These are phyloP conservation scores for Paraplagusia blochii DNA, from an alignment of 2,113 vertebrate species.

Conservation along the genomic window DNA sequence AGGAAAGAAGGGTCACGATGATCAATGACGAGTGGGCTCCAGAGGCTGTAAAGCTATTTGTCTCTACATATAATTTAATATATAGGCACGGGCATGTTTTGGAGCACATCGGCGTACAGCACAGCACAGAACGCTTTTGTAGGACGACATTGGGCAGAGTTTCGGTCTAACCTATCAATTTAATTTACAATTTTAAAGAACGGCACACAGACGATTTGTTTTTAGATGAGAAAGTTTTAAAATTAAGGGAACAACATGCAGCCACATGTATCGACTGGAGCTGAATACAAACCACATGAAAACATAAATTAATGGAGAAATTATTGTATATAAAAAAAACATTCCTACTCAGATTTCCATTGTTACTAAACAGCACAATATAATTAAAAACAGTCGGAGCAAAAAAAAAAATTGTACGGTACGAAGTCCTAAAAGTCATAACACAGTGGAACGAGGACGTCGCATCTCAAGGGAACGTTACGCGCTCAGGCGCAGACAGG, in stretches of 20 bases:
- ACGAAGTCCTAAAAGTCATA: conserved; percentile 48
- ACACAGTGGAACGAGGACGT: conserved; percentile 63
- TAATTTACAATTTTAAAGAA: not conserved
- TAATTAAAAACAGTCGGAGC: conserved; percentile 47
- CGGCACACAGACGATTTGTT: conserved; percentile 30
- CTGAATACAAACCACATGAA: conserved; percentile 52
- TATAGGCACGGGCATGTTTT: not conserved
- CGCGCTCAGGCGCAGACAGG: conserved; percentile 77
- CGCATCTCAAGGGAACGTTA: conserved; percentile 73
- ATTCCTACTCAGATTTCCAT: conserved; percentile 45
- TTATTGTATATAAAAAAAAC: conserved; percentile 36
- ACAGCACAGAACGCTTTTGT: conserved; percentile 45
- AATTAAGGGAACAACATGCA: conserved; percentile 49
- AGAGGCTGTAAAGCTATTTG: too few species aligned
- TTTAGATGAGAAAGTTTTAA: conserved; percentile 26
- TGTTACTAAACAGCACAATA: conserved; percentile 62
- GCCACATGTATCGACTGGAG: conserved; percentile 48
- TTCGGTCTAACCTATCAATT: too few species aligned
- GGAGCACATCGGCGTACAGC: conserved; percentile 21
- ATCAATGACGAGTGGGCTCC: too few species aligned
- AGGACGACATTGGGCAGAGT: conserved; percentile 25
- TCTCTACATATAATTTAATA: too few species aligned
- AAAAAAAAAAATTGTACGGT: conserved; percentile 1
- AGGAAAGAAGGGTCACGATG: too few species aligned
- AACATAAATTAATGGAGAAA: conserved; percentile 39